Conservation (phyloP, 2,113 vertebrate genomes). For the Osmerus mordax region DNA sequence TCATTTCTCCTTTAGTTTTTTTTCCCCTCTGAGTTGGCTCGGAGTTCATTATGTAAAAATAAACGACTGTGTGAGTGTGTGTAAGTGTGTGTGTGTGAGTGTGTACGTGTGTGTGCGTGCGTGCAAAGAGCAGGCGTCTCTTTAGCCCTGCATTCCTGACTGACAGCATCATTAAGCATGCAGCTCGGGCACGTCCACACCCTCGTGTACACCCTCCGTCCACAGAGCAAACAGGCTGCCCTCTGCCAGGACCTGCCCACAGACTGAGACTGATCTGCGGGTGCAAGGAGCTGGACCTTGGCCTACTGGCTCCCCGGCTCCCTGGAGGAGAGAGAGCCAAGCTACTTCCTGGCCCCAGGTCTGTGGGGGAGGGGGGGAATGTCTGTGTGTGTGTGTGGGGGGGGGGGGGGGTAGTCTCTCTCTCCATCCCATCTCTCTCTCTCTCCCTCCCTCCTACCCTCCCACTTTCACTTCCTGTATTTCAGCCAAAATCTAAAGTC, state of each 20-base stretch:
- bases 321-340: conserved; percentile 17
- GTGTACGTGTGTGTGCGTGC: conserved; percentile 16
- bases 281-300: conserved; percentile 30
- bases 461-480: too few species aligned
- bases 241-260: conserved; percentile 43
- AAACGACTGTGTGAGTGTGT: conserved; percentile 5
- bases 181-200: neutral
- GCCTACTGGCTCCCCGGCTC: conserved; percentile 23
- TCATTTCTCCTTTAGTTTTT: neutral
- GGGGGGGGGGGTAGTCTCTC: neutral
- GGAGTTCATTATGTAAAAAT: conserved; percentile 9
- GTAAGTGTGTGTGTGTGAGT: conserved; percentile 4
- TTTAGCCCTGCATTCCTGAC: conserved; percentile 57
- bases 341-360: neutral
- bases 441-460: neutral
- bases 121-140: conserved; percentile 44
- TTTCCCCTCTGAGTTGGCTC: neutral
- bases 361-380: neutral
- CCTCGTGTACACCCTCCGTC: conserved; percentile 25
- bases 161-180: conserved; percentile 60
- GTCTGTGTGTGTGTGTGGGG: conserved; percentile 8
- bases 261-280: conserved; percentile 40
- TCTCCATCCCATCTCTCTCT: neutral
- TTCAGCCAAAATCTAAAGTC: too few species aligned
- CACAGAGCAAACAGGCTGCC: conserved; percentile 44